Base-by-base conservation (phyloP, 1,140 invertebrate species). In the Sesamia nonagrioides region DNA sequence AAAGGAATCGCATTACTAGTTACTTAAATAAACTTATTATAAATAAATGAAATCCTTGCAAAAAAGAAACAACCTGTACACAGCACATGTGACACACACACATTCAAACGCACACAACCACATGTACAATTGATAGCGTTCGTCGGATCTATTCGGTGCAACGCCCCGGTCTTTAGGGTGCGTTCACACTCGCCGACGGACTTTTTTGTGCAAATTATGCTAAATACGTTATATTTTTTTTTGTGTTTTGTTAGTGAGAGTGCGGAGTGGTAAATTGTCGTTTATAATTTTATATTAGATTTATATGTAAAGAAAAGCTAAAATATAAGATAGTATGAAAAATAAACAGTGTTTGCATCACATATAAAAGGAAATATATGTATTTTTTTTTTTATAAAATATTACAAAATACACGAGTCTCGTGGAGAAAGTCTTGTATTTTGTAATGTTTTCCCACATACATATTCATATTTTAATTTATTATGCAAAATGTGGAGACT, bases 91-190 rank as follows among this genome's bases (percentile, higher is more conserved):
- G 85, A 88, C 85, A 89, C 87, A 78, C 84, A 86, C 83, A 84
- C 75, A 80, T 45, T n/a, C n/a, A n/a, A n/a, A 56, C 76, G 61
- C 84, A 78, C 80, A 85, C 88, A 82, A 54, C 56, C 72, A 61
- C 84, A 75, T 71, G 69, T 78, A 81, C 78, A 87, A 91, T 86
- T 89, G 89, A 91, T 91, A 89, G 86, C 88, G 83, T 72, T 76
- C 85, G 80, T 77, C 85, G 86, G 87, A 90, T 93, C 91, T 93
- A 91, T 88, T 88, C 88, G 88, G 91, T 93, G 91, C 91, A 93
- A 92, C 91, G 91, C 88, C 89, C 90, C 86, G 83, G 80, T n/a
- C 17, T 42, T 84, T 52, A 87, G 77, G 89, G 35, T n/a, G 74
- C 0, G 81, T 60, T n/a, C 86, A 89, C 84, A 90, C 69, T 33